Percentiles rank a stretch among this genome's conserved stretches.
Evolutionary conservation across 2,113 vertebrate species (phyloP).

Genomic region (Monarcha castaneiventris): DNA sequence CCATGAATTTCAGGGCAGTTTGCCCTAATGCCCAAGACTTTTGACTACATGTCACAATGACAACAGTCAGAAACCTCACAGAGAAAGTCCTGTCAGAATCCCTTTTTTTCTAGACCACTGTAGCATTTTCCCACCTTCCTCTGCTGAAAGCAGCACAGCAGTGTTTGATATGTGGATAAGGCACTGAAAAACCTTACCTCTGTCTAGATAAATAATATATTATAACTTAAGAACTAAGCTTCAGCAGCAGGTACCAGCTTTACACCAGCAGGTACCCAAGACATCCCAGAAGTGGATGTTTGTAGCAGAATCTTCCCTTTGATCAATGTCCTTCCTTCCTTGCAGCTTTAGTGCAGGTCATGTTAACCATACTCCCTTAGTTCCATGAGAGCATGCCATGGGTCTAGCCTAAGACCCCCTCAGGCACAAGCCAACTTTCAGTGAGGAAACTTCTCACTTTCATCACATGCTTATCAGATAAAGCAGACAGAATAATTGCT

Average conservation of each 20-base stretch:
- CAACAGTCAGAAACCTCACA: not conserved
- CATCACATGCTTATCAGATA: not conserved
- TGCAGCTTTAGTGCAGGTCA: not conserved
- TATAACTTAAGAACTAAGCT: not conserved
- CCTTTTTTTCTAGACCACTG: not conserved
- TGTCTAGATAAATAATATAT: not conserved
- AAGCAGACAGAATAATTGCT: not conserved
- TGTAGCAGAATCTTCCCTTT: not conserved
- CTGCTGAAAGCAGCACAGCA: not conserved
- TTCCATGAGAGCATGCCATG: rapidly evolving
- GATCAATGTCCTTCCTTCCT: not conserved
- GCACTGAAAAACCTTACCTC: not conserved
- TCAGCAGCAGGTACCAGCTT: not conserved
- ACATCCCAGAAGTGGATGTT: not conserved
- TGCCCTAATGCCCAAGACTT: not conserved
- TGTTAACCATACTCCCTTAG: not conserved
- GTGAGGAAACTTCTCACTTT: not conserved
- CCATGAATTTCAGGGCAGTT: not conserved
- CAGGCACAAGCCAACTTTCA: not conserved
- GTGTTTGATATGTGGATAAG: not conserved
- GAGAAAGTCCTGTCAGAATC: not conserved
- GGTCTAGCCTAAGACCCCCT: too few species aligned
- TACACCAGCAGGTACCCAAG: not conserved
- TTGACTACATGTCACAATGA: not conserved
- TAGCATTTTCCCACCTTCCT: not conserved